phyloP scores from a whole-genome alignment of 2,113 vertebrate genomes.

The human region DNA sequence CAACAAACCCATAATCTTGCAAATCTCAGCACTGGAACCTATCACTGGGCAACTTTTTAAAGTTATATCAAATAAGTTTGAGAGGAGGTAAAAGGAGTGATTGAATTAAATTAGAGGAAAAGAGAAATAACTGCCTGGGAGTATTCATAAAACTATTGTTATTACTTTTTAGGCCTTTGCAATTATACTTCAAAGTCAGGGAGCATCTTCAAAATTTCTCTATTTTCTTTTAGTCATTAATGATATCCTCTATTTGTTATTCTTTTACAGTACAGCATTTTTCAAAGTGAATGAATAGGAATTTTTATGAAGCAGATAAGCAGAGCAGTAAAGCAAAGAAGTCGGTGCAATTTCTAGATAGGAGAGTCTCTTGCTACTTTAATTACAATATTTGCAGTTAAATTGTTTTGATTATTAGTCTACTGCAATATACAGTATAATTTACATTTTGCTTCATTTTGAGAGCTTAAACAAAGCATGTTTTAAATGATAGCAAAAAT shows the following conservation, averaged over 20 bases:
- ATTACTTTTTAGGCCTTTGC: constrained; percentile 38
- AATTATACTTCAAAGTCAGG: constrained; percentile 61
- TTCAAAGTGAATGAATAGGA: not conserved
- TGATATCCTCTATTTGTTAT: constrained; percentile 44
- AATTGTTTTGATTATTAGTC: constrained; percentile 29
- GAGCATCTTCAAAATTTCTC: not conserved
- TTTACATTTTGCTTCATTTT: constrained; percentile 47
- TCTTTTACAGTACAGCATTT: constrained; percentile 28
- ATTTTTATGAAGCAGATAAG: constrained; percentile 19
- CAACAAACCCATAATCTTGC: not conserved
- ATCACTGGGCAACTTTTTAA: constrained; percentile 40
- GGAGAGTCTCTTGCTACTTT: not conserved
- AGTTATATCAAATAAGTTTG: not conserved
- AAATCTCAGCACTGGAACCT: not conserved
- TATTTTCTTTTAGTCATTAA: constrained; percentile 60
- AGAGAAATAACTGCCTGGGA: not conserved
- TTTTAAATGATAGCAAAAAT: constrained; percentile 46
- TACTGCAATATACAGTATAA: not conserved
- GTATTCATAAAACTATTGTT: constrained; percentile 24
- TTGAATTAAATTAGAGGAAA: constrained; percentile 16
- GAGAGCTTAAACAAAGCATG: not conserved
- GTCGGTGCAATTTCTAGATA: not conserved
- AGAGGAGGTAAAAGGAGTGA: constrained; percentile 16
- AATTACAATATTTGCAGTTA: constrained; percentile 35
- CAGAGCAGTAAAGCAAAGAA: not conserved